Conservation (phyloP, 2,113 vertebrate genomes). For the western clawed frog (Xenopus tropicalis) region UCB_Xtro_10.0 CM004448.2:6893001-6893500, state of each 20-base stretch:
- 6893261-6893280: conserved; percentile 18
- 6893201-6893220: conserved; percentile 5
- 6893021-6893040: conserved; percentile 74
- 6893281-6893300: conserved; percentile 27
- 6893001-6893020: conserved; percentile 74
- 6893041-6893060: conserved; percentile 74
- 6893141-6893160: conserved; percentile 63
- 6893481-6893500: background rate
- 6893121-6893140: conserved; percentile 65
- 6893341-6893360: background rate
- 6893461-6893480: background rate
- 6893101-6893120: conserved; percentile 72
- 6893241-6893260: conserved; percentile 14
- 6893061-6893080: conserved; percentile 65
- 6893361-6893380: background rate
- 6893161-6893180: conserved; percentile 75
- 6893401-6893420: background rate
- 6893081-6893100: conserved; percentile 64
- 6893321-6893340: conserved; percentile 20
- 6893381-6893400: background rate
- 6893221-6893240: background rate
- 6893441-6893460: background rate
- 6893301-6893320: conserved; percentile 37
- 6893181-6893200: conserved; percentile 61
- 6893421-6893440: background rate